Evolutionary conservation across 2,113 vertebrate species (phyloP).

Genomic region (Hipposideros armiger): DNA sequence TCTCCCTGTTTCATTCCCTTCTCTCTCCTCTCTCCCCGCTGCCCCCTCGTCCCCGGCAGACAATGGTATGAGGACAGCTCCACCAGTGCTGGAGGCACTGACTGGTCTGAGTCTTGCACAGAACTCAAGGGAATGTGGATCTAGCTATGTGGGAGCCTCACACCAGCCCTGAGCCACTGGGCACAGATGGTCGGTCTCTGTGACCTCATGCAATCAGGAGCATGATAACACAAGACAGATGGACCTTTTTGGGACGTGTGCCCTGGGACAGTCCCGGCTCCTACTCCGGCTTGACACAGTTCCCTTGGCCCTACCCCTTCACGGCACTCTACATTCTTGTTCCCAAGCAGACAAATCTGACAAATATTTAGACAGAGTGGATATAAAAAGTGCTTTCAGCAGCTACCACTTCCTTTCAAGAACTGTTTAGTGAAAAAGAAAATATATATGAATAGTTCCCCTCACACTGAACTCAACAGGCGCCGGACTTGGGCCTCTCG

Average conservation of each 20-base stretch:
- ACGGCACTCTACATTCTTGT: constrained; percentile 72
- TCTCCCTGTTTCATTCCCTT: background rate
- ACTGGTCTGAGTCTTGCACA: background rate
- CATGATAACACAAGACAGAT: background rate
- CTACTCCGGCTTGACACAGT: background rate
- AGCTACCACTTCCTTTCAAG: constrained; percentile 82
- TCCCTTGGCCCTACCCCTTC: background rate
- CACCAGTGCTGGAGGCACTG: background rate
- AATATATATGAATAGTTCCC: constrained; percentile 84
- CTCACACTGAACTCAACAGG: constrained; percentile 80
- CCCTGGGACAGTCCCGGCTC: background rate
- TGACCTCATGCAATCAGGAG: background rate
- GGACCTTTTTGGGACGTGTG: background rate
- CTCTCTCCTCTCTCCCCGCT: background rate
- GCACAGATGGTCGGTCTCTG: background rate
- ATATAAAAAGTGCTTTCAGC: constrained; percentile 84
- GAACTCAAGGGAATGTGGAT: background rate
- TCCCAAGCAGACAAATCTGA: constrained; percentile 77
- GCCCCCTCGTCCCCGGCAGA: background rate
- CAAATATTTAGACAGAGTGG: constrained; percentile 88
- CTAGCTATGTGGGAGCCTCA: background rate
- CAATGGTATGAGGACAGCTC: background rate
- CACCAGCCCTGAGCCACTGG: background rate
- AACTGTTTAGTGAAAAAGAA: constrained; percentile 82
- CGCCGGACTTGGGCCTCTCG: constrained; percentile 55